A percentile compares a stretch with the other conserved stretches of the same genome.
Conservation (phyloP, 2,888 invertebrate species). For the Tenthredo mesomela region DNA sequence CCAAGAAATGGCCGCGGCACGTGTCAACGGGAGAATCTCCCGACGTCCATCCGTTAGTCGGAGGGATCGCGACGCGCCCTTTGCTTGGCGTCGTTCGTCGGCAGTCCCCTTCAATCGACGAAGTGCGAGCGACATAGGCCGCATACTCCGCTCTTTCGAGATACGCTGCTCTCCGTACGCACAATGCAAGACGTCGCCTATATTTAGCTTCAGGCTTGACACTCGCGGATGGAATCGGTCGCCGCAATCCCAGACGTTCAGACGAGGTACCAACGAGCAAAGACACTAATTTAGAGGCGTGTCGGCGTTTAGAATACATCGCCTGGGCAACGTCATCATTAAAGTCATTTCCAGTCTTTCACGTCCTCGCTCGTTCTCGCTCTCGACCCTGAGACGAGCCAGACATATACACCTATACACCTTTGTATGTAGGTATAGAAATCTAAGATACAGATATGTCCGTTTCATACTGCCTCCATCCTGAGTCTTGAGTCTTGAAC, state of each 20-base stretch:
- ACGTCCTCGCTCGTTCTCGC: constrained; percentile 15
- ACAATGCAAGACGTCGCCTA: constrained; percentile 40
- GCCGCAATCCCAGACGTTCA: constrained; percentile 38
- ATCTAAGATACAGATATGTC: background rate
- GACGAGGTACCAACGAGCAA: constrained; percentile 55
- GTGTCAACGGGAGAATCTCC: constrained; percentile 11
- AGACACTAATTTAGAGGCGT: constrained; percentile 70
- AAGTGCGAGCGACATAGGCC: constrained; percentile 36
- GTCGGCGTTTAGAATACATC: constrained; percentile 67
- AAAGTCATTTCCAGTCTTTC: constrained; percentile 56
- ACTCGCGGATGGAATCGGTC: constrained; percentile 40
- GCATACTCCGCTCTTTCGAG: constrained; percentile 9
- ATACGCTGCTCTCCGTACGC: constrained; percentile 11
- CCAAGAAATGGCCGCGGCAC: constrained; percentile 23
- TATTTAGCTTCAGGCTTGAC: constrained; percentile 44
- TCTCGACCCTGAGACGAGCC: constrained; percentile 28
- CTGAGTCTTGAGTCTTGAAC: constrained; percentile 11
- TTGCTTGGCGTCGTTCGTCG: constrained; percentile 36
- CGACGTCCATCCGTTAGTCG: constrained; percentile 32
- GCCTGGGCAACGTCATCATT: constrained; percentile 66
- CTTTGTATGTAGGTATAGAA: background rate
- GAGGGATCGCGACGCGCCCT: constrained; percentile 37
- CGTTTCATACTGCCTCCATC: background rate
- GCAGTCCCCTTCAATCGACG: constrained; percentile 33
- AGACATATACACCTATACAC: constrained; percentile 8